These are phyloP conservation scores for Drosophila tsacasi DNA, from an alignment of 1,140 invertebrate species.

Conservation along the genomic window DNA sequence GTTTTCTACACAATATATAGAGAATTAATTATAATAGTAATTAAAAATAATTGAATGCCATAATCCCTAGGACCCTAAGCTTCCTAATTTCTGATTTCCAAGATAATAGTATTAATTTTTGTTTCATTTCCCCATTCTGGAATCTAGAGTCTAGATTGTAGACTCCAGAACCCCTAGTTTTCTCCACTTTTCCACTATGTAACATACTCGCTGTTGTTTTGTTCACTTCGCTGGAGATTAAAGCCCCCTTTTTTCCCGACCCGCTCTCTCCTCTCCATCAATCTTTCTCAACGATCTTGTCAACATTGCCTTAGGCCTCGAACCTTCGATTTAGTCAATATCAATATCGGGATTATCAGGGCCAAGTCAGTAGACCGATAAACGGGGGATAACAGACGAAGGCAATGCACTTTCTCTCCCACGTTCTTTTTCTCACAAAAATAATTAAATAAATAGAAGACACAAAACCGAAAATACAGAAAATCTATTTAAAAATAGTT, in stretches of 20 bases:
- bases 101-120: not conserved
- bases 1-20: not conserved
- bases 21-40: not conserved
- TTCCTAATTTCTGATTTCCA: not conserved
- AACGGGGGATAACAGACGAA: not conserved
- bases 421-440: slow-evolving; percentile 8
- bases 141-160: not conserved
- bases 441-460: not conserved
- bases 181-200: not conserved
- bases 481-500: slow-evolving; percentile 43
- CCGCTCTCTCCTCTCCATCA: slow-evolving; percentile 4
- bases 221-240: not conserved
- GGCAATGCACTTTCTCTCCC: slow-evolving; percentile 33
- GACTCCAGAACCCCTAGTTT: not conserved
- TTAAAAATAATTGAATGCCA: too few relatives aligned
- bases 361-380: not conserved
- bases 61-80: too few relatives aligned
- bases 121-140: not conserved
- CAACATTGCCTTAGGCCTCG: slow-evolving; percentile 4
- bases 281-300: slow-evolving; percentile 38
- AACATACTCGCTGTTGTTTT: not conserved
- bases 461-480: slow-evolving; percentile 17
- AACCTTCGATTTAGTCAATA: slow-evolving; percentile 29
- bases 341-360: slow-evolving; percentile 25
- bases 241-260: too few relatives aligned